phyloP scores from a whole-genome alignment of 2,888 invertebrate species.

The Agrotis ipsilon region DNA sequence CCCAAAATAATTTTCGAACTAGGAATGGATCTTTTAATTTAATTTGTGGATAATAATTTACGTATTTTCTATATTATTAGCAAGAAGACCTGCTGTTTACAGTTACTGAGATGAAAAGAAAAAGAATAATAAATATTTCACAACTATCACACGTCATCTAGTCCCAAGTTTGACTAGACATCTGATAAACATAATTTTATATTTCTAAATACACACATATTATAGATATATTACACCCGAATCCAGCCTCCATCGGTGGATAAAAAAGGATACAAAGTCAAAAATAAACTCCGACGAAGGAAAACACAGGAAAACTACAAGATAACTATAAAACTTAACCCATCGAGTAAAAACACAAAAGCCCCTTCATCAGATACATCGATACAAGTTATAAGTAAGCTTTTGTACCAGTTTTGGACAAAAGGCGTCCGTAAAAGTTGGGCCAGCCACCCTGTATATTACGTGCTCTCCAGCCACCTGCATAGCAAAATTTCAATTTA shows the following conservation, averaged over 20 bases:
- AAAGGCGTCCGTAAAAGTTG: constrained; percentile 46
- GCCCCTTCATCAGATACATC: constrained; percentile 35
- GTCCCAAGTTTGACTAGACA: no score
- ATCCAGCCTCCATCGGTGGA: no score
- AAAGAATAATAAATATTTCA: no score
- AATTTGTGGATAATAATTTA: no score
- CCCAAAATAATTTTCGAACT: no score
- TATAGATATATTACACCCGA: no score
- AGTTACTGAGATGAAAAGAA: not conserved
- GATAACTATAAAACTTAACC: constrained; percentile 13
- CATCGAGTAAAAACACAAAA: constrained; percentile 38
- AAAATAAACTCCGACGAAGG: not conserved
- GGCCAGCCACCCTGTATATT: constrained; percentile 33
- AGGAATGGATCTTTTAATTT: no score
- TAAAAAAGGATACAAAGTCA: constrained; percentile 1
- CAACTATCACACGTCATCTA: no score
- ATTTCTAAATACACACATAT: no score
- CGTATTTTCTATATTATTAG: no score
- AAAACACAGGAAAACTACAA: not conserved
- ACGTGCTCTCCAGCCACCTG: constrained; percentile 55
- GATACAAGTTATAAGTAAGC: constrained; percentile 20
- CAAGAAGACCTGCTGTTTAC: no score
- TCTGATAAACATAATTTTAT: no score
- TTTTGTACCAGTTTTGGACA: constrained; percentile 41
- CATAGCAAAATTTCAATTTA: constrained; percentile 64